Evolutionary conservation across 2,113 vertebrate genomes (phyloP).

Genomic region (Passerina amoena): DNA sequence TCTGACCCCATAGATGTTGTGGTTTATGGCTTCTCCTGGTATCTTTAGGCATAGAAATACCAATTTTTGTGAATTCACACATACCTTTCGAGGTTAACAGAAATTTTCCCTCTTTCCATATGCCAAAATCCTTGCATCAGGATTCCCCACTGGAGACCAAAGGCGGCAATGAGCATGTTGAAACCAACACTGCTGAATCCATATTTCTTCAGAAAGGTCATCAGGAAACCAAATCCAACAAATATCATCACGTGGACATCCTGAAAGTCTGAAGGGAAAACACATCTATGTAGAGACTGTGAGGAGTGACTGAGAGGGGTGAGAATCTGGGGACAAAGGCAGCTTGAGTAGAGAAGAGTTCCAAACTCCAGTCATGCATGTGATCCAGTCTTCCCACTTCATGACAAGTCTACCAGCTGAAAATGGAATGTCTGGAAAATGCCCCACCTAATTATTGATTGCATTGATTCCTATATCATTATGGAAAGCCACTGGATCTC

Average conservation of each 20-base stretch:
- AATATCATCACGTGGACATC: conserved; percentile 98
- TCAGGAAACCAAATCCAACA: conserved; percentile 94
- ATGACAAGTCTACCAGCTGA: neutral
- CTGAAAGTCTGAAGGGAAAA: conserved; percentile 85
- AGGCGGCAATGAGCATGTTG: conserved; percentile 90
- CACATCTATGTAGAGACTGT: neutral
- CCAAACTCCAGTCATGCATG: neutral
- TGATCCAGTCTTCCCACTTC: neutral
- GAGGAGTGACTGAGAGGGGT: neutral
- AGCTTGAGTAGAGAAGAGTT: neutral
- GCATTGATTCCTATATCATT: neutral
- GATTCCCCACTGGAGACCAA: conserved; percentile 93
- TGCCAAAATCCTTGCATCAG: conserved; percentile 86
- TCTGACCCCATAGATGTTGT: neutral
- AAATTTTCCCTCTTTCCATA: conserved; percentile 57
- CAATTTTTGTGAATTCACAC: neutral
- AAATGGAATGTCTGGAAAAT: neutral
- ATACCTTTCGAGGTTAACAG: conserved; percentile 77
- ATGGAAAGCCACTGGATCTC: neutral
- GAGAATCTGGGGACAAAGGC: neutral
- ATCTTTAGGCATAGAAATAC: neutral
- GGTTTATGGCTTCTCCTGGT: neutral
- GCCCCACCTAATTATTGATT: neutral
- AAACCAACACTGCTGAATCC: conserved; percentile 92
- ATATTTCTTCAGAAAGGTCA: conserved; percentile 96